Evolutionary conservation across 2,113 vertebrate genomes (phyloP).

Genomic region (Tretioscincus oriximinensis): DNA sequence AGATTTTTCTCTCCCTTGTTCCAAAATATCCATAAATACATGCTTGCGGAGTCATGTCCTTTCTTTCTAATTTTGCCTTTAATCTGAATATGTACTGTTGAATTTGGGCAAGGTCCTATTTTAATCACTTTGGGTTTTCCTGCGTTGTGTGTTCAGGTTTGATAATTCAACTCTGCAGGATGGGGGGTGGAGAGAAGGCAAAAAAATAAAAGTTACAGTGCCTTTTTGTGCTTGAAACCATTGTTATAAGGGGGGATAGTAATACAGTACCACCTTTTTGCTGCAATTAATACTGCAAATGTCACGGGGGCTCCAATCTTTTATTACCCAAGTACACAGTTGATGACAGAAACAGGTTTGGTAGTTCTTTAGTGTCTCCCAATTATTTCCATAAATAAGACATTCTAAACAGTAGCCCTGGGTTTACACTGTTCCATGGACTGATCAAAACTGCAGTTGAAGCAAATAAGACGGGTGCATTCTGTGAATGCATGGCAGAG

Average conservation of each 20-base stretch:
- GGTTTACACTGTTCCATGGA: constrained; percentile 51
- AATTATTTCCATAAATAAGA: constrained; percentile 57
- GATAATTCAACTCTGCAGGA: constrained; percentile 59
- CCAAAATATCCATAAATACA: neutral
- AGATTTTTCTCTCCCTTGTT: neutral
- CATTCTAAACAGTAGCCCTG: constrained; percentile 50
- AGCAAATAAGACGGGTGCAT: constrained; percentile 51
- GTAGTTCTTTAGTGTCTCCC: constrained; percentile 46
- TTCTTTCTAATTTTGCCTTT: constrained; percentile 6
- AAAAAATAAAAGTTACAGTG: constrained; percentile 32
- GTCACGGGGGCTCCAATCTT: constrained; percentile 17
- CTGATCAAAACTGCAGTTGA: constrained; percentile 56
- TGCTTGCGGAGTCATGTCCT: constrained; percentile 43
- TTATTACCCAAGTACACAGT: constrained; percentile 27
- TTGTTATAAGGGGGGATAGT: constrained; percentile 40
- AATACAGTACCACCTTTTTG: constrained; percentile 42
- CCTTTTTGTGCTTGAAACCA: constrained; percentile 52
- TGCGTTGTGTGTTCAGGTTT: constrained; percentile 54
- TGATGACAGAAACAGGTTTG: neutral
- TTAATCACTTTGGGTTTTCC: constrained; percentile 61
- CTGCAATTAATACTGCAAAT: constrained; percentile 44
- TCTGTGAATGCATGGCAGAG: constrained; percentile 18
- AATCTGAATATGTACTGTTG: constrained; percentile 44
- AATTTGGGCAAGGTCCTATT: constrained; percentile 56
- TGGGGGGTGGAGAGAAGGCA: neutral